These are phyloP conservation scores for Luehdorfia chinensis DNA, from an alignment of 1,140 invertebrate genomes.

Conservation along the genomic window DNA sequence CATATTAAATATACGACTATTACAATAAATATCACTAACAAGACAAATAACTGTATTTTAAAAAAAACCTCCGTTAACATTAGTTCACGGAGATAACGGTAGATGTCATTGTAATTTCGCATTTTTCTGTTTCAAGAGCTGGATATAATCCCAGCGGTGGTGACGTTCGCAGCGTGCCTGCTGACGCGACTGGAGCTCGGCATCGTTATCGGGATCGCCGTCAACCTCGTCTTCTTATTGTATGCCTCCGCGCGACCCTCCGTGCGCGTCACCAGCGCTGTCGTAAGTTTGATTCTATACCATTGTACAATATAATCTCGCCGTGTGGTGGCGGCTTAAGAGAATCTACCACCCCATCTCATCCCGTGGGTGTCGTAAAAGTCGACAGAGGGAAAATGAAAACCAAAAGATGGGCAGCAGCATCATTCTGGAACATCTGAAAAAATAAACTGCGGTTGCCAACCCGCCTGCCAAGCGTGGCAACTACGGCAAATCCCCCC, in stretches of 20 bases:
- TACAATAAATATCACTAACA: too few species aligned
- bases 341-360: too few species aligned
- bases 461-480: too few species aligned
- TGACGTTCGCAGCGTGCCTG: constrained; percentile 87
- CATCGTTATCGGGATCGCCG: constrained; percentile 87
- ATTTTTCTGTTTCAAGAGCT: constrained; percentile 78
- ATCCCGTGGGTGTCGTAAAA: too few species aligned
- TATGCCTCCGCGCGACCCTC: constrained; percentile 88
- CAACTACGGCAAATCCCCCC: too few species aligned
- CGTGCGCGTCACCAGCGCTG: constrained; percentile 78
- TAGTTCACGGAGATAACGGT: background rate
- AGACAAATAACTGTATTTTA: too few species aligned
- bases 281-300: constrained; percentile 63
- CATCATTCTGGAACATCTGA: too few species aligned
- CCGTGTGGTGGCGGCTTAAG: too few species aligned
- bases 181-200: constrained; percentile 90
- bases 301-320: background rate
- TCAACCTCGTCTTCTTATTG: constrained; percentile 88
- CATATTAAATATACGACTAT: too few species aligned
- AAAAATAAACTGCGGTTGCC: too few species aligned
- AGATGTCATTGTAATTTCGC: background rate
- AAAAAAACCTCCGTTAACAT: constrained; percentile 56
- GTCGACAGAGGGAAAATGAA: too few species aligned
- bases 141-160: constrained; percentile 86
- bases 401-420: too few species aligned